A percentile compares a stretch with the other conserved stretches of the same genome.
These are phyloP conservation scores for Drosophila ochracea DNA, from an alignment of 2,888 invertebrate genomes.

Conservation along the genomic window DNA sequence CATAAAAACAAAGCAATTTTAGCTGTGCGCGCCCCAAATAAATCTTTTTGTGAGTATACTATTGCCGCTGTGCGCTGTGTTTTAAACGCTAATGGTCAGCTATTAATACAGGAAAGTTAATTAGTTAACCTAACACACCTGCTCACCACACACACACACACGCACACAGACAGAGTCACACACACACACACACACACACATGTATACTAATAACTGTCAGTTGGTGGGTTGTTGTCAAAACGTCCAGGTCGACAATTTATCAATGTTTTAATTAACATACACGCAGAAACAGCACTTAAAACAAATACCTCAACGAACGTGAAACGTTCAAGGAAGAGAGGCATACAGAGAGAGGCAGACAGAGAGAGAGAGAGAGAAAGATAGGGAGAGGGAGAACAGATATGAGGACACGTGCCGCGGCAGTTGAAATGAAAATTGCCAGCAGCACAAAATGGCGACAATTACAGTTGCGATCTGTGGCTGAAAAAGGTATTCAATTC, in stretches of 20 bases:
- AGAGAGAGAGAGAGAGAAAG: not conserved
- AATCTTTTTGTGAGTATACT: not conserved
- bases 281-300: conserved; percentile 51
- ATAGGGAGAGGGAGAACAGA: not conserved
- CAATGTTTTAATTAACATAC: conserved; percentile 69
- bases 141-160: not conserved
- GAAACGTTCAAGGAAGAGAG: conserved; percentile 36
- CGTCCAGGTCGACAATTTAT: conserved; percentile 59
- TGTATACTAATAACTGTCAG: conserved; percentile 12
- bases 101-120: conserved; percentile 33
- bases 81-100: conserved; percentile 4
- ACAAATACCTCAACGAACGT: conserved; percentile 51
- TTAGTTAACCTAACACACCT: conserved; percentile 27
- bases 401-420: conserved; percentile 44
- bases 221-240: conserved; percentile 46
- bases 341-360: not conserved
- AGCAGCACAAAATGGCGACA: conserved; percentile 51
- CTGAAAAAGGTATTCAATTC: conserved; percentile 34
- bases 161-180: not conserved
- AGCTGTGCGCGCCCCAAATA: not conserved
- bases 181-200: not conserved
- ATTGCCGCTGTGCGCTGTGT: not conserved
- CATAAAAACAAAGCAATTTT: not conserved
- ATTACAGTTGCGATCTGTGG: conserved; percentile 62
- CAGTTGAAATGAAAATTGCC: conserved; percentile 56